Conservation (phyloP, 2,888 invertebrate species). For the Macaria notata region DNA sequence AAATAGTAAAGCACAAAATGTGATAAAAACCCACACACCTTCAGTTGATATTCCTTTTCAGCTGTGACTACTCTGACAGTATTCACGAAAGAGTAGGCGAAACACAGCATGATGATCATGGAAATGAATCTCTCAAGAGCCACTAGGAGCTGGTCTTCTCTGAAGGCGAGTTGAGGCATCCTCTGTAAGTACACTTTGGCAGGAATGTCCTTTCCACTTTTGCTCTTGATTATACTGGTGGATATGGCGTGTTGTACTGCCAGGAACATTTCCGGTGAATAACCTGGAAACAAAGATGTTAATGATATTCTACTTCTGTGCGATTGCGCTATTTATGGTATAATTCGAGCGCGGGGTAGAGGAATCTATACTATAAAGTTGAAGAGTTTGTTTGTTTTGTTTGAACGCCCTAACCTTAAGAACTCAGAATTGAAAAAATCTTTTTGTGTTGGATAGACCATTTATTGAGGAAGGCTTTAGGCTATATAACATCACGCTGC, state of each 20-base stretch:
- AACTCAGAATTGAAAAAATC: too few relatives aligned
- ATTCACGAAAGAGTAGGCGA: slow-evolving; percentile 90
- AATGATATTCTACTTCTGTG: too few relatives aligned
- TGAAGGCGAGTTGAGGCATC: slow-evolving; percentile 88
- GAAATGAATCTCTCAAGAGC: slow-evolving; percentile 88
- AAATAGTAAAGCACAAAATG: too few relatives aligned
- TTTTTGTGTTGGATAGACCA: too few relatives aligned
- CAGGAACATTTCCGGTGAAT: slow-evolving; percentile 70
- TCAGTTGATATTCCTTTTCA: slow-evolving; percentile 89
- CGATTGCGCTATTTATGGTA: too few relatives aligned
- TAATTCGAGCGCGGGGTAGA: too few relatives aligned
- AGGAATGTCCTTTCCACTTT: slow-evolving; percentile 55
- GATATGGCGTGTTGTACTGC: slow-evolving; percentile 72
- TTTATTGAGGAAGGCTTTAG: too few relatives aligned
- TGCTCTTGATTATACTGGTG: slow-evolving; percentile 66
- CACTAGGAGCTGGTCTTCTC: slow-evolving; percentile 85
- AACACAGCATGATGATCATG: slow-evolving; percentile 90
- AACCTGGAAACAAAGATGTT: slow-evolving; percentile 48
- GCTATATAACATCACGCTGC: too few relatives aligned
- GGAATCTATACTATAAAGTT: too few relatives aligned
- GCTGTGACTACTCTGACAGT: slow-evolving; percentile 88
- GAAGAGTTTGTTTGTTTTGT: too few relatives aligned
- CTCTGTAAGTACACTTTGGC: slow-evolving; percentile 82
- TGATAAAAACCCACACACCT: slow-evolving; percentile 67
- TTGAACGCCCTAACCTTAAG: too few relatives aligned